These are phyloP conservation scores for Bungarus multicinctus DNA, from an alignment of 2,113 vertebrate species.

Conservation along the genomic window DNA sequence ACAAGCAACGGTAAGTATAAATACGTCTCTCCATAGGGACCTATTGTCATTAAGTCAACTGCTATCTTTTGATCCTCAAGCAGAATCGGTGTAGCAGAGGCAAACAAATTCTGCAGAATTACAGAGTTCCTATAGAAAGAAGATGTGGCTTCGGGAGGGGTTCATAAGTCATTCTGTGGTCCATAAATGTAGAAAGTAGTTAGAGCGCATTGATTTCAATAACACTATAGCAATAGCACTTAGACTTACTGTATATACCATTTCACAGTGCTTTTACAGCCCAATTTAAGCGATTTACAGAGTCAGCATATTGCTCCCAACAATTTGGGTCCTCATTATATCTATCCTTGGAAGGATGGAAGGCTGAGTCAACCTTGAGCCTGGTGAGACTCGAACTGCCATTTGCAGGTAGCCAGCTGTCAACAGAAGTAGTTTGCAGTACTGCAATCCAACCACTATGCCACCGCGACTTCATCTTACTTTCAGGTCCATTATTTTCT, in stretches of 20 bases:
- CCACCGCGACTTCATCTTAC: not conserved
- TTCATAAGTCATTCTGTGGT: not conserved
- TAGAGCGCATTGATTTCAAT: not conserved
- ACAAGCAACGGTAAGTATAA: slow-evolving; percentile 68
- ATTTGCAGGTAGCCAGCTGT: too few species aligned
- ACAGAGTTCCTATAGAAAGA: not conserved
- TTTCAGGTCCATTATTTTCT: not conserved
- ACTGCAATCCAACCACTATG: too few species aligned
- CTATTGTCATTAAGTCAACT: not conserved
- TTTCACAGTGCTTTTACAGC: too few species aligned
- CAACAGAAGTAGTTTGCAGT: too few species aligned
- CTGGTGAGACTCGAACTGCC: too few species aligned
- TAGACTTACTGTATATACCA: too few species aligned
- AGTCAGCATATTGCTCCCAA: too few species aligned
- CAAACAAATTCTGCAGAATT: not conserved
- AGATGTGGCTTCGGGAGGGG: not conserved
- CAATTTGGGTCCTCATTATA: too few species aligned
- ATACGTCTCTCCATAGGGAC: not conserved
- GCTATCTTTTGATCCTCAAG: not conserved
- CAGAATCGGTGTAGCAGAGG: not conserved
- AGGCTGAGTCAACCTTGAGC: too few species aligned
- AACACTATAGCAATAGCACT: too few species aligned
- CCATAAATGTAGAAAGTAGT: not conserved
- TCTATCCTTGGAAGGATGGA: too few species aligned
- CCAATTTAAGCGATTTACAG: too few species aligned